A percentile compares a stretch with the other conserved stretches of the same genome.
phyloP scores from a whole-genome alignment of 2,797 vertebrate genomes.

The Falco concolor region DNA sequence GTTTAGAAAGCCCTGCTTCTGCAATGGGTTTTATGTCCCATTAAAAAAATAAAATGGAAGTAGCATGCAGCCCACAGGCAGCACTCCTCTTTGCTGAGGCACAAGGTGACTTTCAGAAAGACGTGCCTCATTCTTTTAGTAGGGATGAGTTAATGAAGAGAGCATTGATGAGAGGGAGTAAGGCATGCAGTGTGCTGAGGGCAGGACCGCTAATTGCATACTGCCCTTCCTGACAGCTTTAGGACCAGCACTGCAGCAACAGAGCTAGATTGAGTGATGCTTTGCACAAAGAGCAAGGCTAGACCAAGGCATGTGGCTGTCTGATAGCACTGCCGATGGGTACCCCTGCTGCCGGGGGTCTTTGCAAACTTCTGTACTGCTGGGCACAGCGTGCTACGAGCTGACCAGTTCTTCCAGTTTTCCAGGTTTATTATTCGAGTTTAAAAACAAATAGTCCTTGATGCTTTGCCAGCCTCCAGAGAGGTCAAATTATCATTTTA shows the following conservation, averaged over 20 bases:
- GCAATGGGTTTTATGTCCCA: background rate
- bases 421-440: background rate
- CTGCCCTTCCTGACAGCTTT: background rate
- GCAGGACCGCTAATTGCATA: background rate
- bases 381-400: background rate
- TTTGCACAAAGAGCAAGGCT: rapidly evolving
- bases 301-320: rapidly evolving
- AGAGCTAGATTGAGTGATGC: background rate
- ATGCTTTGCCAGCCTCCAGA: background rate
- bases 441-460: background rate
- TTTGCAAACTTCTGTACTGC: background rate
- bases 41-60: background rate
- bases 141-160: background rate
- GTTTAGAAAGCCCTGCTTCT: background rate
- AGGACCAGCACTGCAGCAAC: background rate
- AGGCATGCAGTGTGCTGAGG: background rate
- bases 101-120: background rate
- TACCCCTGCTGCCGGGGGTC: background rate
- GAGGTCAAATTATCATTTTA: background rate
- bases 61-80: background rate
- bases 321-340: background rate
- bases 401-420: background rate
- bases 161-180: background rate
- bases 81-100: background rate
- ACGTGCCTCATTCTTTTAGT: background rate